Base-by-base conservation (phyloP, 2,797 vertebrate genomes). In the Pithecia hirsuta region DNA sequence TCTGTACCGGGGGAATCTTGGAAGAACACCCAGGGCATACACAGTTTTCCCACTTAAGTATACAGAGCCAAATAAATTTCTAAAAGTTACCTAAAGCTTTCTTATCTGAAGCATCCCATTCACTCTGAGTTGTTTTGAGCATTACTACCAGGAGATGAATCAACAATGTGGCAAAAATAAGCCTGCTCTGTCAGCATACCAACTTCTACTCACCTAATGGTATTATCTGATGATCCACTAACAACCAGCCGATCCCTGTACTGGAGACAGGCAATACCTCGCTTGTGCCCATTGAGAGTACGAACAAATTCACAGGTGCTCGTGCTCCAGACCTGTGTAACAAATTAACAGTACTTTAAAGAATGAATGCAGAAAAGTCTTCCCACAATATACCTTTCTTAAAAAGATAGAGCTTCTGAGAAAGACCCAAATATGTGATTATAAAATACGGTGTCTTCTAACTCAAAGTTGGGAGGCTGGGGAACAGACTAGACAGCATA, bases 281-380 rank as follows among this genome's bases (percentile, higher is more conserved):
- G 99, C 97, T 99, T 99, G 98, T 99, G 99, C 96, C 99, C 99
- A 2, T 99, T 99, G 26, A 99, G 98, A 28, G 99, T 99, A 30
- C 99, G 99, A 44, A 99, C 99, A 89, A 99, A 99, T 97, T 99
- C 99, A 15, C 99, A 99, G 0, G 99, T 99, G 92, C 99, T 99
- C 0, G 99, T 99, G 97, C 99, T 99, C 99, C 99, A 99, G 64
- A 99, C 99, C 99, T 99, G 82, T 0, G 33, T 15, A 50, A 95
- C 22, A 87, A 76, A 89, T 0, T 0, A 94, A 4, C 70, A 28
- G 44, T 0, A 0, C 11, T 85, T 80, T 85, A 39, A 94, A 90
- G 55, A 89, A 36, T 4, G 30, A 83, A 76, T 2, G 48, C 5
- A 22, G 61, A 19, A 39, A 82, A 74, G 46, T 30, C 12, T 22